Base-by-base conservation (phyloP, 2,113 vertebrate species). In the Bufo bufo region DNA sequence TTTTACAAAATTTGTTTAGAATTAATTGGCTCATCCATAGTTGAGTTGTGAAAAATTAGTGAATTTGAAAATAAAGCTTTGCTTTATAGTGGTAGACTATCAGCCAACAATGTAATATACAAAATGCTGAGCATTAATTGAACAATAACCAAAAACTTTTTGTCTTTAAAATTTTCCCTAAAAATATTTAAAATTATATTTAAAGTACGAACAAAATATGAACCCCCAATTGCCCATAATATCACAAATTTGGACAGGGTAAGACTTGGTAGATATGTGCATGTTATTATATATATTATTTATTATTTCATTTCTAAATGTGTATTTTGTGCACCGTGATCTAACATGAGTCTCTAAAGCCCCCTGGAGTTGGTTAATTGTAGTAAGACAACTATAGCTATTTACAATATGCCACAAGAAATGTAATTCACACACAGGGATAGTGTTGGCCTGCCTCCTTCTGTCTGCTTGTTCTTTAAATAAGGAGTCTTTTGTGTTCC, bases 331-430 rank as follows among this genome's bases (percentile, higher is more conserved):
- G 13, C 56, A 58, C 54, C 54, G 59, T 80, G 14, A 80, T 58
- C 20, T 43, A 56, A 50, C 23, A 80, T 43, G 56, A 58, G 54
- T 43, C 54, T 80, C 2, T 43, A 43, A 80, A 33, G 12, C n/a
- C 54, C 56, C 78, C 78, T 59, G 78, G 78, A 80, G 78, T 43
- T 80, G 78, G 33, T 59, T 80, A 58, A 80, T 80, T 59, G 78
- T 80, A 80, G 54, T 17, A 80, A 80, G 52, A 80, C 54, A 59
- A 59, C 78, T 82, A 61, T 59, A 16, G 54, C 43, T 82, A 82
- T 82, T 82, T 82, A 63, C 56, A 82, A 63, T 82, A 82, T 82
- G 79, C 33, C 79, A 47, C 56, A 59, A 63, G 78, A 82, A 82
- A 82, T 82, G 56, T 82, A 82, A 82, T 82, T 82, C 79, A 82